Conservation (phyloP, 2,888 invertebrate genomes). For the Polymixis lichenea region DNA sequence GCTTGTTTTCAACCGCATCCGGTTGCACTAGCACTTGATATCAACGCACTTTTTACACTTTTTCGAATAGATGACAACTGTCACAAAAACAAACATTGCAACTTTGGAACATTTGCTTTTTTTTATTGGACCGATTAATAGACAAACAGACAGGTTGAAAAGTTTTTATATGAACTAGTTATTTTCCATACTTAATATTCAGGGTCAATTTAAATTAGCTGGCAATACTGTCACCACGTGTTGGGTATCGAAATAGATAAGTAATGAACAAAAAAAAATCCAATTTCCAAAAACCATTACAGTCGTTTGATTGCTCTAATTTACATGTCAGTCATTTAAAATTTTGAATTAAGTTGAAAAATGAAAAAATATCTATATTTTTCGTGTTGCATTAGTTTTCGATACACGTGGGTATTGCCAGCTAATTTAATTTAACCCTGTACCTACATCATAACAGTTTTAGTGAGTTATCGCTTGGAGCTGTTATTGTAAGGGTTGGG, state of each 20-base stretch:
- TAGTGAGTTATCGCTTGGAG: conserved; percentile 40
- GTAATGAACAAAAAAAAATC: no score
- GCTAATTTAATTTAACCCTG: no score
- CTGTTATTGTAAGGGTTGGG: conserved; percentile 52
- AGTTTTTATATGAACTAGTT: conserved; percentile 20
- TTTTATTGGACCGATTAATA: conserved; percentile 27
- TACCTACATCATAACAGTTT: conserved; percentile 19
- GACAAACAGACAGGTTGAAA: conserved; percentile 16
- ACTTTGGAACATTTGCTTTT: conserved; percentile 32
- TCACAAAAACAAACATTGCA: conserved; percentile 54
- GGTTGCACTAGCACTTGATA: neutral
- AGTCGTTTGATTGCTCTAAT: no score
- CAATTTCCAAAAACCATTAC: no score
- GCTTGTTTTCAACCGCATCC: conserved; percentile 32
- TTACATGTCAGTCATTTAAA: no score
- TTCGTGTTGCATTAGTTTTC: no score
- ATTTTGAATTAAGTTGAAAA: no score
- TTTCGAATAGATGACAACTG: conserved; percentile 29
- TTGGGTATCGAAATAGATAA: no score
- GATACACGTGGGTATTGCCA: no score
- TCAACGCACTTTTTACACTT: neutral
- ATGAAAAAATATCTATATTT: no score
- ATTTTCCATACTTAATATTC: neutral
- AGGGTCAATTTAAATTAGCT: no score
- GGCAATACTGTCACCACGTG: no score